These are phyloP conservation scores for Tragelaphus imberbis DNA, from an alignment of 2,113 vertebrate species.

Conservation along the genomic window DNA sequence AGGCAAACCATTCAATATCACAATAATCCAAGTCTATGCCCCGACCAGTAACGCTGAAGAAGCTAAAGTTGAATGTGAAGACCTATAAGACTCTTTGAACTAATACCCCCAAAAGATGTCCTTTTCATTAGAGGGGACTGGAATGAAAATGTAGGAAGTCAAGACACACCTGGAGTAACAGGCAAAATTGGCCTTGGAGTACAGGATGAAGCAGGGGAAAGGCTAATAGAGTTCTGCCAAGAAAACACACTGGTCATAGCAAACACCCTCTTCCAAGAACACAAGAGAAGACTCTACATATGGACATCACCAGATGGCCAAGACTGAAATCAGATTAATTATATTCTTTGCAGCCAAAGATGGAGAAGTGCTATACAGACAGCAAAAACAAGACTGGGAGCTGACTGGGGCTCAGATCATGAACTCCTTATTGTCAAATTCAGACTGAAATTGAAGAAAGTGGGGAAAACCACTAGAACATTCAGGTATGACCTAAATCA, in stretches of 20 bases:
- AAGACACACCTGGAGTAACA: neutral
- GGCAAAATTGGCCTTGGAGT: neutral
- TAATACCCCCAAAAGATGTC: neutral
- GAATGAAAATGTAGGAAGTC: neutral
- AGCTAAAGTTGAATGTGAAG: neutral
- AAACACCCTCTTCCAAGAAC: neutral
- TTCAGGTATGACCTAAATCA: neutral
- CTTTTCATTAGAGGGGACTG: neutral
- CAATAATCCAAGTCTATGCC: neutral
- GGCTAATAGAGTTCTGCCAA: neutral
- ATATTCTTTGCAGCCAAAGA: neutral
- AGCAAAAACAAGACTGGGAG: neutral
- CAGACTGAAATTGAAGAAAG: neutral
- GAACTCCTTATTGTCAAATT: neutral
- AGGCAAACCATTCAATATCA: neutral
- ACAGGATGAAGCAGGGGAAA: neutral
- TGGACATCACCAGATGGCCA: neutral
- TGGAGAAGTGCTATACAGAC: neutral
- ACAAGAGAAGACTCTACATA: neutral
- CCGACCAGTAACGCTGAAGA: fast-evolving
- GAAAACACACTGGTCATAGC: neutral
- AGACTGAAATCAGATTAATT: neutral
- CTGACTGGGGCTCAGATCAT: neutral
- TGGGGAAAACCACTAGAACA: neutral
- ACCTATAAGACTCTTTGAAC: neutral